phyloP scores from a whole-genome alignment of 2,797 vertebrate genomes.

The Taeniopygia guttata region DNA sequence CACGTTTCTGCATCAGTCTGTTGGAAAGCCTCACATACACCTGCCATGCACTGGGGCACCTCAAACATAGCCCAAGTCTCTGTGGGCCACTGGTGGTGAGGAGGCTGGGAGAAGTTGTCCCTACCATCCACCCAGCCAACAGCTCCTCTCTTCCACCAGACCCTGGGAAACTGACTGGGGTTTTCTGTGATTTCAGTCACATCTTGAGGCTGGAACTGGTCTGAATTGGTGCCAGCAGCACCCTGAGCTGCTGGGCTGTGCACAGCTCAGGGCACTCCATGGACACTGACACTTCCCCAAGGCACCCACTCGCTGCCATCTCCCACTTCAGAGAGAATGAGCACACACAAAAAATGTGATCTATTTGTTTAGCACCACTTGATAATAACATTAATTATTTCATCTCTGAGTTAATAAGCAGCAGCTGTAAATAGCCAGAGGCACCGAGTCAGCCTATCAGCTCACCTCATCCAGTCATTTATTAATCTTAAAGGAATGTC shows the following conservation, averaged over 20 bases:
- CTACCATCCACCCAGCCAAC: background rate
- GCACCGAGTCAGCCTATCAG: background rate
- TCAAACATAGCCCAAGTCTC: fast-evolving
- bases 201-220: background rate
- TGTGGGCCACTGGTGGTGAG: fast-evolving
- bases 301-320: fast-evolving
- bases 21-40: background rate
- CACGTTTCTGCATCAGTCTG: background rate
- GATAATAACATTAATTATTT: conserved; percentile 29
- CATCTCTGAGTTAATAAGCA: background rate
- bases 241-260: background rate
- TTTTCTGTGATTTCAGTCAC: background rate
- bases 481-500: background rate
- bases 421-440: conserved; percentile 1
- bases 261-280: fast-evolving
- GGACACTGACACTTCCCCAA: fast-evolving
- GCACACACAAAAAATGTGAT: background rate
- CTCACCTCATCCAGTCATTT: background rate
- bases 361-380: background rate
- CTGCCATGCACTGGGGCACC: background rate
- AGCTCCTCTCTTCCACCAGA: background rate
- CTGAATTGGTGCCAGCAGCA: background rate
- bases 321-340: background rate
- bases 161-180: background rate
- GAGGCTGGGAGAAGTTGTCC: background rate